These are phyloP conservation scores for Dascillus cervinus DNA, from an alignment of 2,888 invertebrate genomes.

Conservation along the genomic window DNA sequence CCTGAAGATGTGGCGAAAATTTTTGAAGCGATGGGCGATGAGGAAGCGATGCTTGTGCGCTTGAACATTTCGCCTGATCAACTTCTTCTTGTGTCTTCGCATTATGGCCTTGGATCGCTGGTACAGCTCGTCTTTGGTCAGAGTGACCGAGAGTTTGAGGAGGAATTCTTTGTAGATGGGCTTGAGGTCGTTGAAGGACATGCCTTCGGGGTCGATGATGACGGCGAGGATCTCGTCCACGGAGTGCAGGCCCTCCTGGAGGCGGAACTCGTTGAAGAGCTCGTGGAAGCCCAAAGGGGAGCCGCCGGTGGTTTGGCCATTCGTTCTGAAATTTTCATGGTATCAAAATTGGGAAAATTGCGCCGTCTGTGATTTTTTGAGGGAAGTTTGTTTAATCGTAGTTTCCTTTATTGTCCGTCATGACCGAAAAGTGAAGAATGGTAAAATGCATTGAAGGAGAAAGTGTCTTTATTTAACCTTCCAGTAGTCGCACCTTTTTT, in stretches of 20 bases:
- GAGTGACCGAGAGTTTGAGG: conserved; percentile 75
- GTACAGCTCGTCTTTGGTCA: conserved; percentile 88
- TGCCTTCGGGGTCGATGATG: conserved; percentile 85
- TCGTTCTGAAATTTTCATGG: conserved; percentile 54
- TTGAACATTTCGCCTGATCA: conserved; percentile 50
- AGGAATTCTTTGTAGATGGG: conserved; percentile 88
- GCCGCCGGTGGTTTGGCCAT: conserved; percentile 60
- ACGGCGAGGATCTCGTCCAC: conserved; percentile 82
- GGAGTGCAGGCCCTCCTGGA: conserved; percentile 81
- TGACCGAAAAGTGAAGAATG: too few relatives aligned
- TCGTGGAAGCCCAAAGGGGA: conserved; percentile 82
- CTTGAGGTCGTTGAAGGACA: conserved; percentile 88
- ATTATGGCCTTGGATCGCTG: conserved; percentile 85
- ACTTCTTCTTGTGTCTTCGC: conserved; percentile 72
- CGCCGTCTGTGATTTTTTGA: too few relatives aligned
- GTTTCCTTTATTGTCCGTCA: too few relatives aligned
- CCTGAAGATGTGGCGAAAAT: conserved; percentile 49
- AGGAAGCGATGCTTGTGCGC: conserved; percentile 38
- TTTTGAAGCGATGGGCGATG: conserved; percentile 34
- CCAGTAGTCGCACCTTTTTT: too few relatives aligned
- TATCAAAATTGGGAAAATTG: too few relatives aligned
- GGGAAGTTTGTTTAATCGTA: too few relatives aligned
- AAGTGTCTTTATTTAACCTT: too few relatives aligned
- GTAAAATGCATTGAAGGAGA: too few relatives aligned
- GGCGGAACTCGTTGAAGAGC: conserved; percentile 77